These are phyloP conservation scores for Laterallus jamaicensis DNA, from an alignment of 2,113 vertebrate genomes.

Conservation along the genomic window DNA sequence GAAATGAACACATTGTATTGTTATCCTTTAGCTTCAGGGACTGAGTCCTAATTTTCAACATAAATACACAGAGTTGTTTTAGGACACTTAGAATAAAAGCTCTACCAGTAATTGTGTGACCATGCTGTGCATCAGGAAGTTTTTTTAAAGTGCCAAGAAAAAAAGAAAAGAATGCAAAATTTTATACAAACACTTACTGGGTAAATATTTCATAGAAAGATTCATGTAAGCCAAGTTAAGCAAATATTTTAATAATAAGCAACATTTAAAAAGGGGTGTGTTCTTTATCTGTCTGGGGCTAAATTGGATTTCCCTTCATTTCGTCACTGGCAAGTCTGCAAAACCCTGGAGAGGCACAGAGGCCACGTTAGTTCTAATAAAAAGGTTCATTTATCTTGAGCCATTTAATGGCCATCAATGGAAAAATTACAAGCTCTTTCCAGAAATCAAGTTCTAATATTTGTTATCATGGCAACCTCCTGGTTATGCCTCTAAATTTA, in stretches of 20 bases:
- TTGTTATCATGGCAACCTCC: conserved; percentile 62
- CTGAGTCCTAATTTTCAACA: conserved; percentile 29
- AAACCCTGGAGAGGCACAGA: background rate
- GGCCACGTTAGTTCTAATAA: background rate
- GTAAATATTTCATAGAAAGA: conserved; percentile 24
- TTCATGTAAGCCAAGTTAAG: background rate
- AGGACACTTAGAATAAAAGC: conserved; percentile 6
- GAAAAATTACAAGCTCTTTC: conserved; percentile 46
- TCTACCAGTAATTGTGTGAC: conserved; percentile 1
- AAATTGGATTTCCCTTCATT: background rate
- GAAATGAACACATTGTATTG: background rate
- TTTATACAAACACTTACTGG: background rate
- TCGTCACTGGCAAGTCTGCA: background rate
- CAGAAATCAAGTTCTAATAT: conserved; percentile 50
- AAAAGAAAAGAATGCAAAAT: background rate
- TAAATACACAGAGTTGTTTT: conserved; percentile 10
- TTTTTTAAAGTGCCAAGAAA: background rate
- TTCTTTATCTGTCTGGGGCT: background rate
- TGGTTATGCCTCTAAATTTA: conserved; percentile 61
- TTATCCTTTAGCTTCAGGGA: conserved; percentile 14
- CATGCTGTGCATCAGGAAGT: conserved; percentile 42
- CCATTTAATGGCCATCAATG: conserved; percentile 39
- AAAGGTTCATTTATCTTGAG: conserved; percentile 34
- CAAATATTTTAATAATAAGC: background rate
- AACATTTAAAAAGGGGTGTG: background rate